A percentile compares a stretch with the other conserved stretches of the same genome.
Conservation (phyloP, 2,113 vertebrate genomes). For the Pungitius pungitius region DNA sequence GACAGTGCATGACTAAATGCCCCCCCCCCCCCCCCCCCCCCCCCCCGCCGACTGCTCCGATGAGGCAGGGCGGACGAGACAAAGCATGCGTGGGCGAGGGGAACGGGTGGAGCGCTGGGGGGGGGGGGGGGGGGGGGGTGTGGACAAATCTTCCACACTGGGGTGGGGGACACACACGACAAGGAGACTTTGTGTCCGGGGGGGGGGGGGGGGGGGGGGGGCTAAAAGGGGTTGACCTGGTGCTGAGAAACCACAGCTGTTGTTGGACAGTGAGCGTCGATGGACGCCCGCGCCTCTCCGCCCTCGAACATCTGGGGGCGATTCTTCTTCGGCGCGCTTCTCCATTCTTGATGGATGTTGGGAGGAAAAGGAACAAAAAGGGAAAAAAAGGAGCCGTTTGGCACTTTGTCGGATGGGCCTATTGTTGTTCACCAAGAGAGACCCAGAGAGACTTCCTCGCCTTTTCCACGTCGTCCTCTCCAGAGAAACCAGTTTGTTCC, state of each 20-base stretch:
- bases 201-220: constrained; percentile 51
- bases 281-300: constrained; percentile 65
- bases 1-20: constrained; percentile 76
- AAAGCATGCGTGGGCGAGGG: constrained; percentile 59
- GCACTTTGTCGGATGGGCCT: constrained; percentile 28
- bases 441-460: constrained; percentile 17
- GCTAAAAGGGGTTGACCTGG: constrained; percentile 38
- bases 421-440: constrained; percentile 40
- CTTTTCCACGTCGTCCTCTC: constrained; percentile 25
- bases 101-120: constrained; percentile 34
- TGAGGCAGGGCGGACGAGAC: constrained; percentile 67
- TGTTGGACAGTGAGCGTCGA: constrained; percentile 73
- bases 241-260: too few relatives aligned
- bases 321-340: constrained; percentile 50
- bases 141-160: too few relatives aligned
- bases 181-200: constrained; percentile 57
- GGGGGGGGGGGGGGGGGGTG: constrained; percentile 47
- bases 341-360: constrained; percentile 30
- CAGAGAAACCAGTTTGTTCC: neutral
- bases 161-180: too few relatives aligned
- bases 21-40: constrained; percentile 48
- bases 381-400: constrained; percentile 13
- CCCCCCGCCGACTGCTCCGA: constrained; percentile 60
- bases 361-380: constrained; percentile 23
- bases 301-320: constrained; percentile 51